Base-by-base conservation (phyloP, 2,888 invertebrate genomes). In the Notodonta dromedarius region DNA sequence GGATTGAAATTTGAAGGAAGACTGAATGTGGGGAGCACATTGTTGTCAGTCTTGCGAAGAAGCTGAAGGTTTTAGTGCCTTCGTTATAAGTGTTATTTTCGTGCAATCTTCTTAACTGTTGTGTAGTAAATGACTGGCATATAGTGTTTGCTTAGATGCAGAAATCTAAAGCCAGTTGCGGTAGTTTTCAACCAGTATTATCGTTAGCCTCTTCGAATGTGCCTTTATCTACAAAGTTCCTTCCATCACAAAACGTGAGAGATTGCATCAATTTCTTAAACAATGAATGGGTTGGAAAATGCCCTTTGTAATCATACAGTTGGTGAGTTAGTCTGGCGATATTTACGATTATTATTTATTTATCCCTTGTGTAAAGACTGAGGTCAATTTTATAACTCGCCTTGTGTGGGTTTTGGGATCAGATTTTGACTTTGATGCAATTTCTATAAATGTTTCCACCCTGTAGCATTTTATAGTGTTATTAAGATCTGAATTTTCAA, bases 181-280 rank as follows among this genome's bases (percentile, higher is more conserved):
- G 51, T 68, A 57, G 64, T 68, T 61, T 68, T 67, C 69, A 52
- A 66, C 66, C 82, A 81, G 82, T 81, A 80, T 81, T 81, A 80
- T 74, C 58, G 8, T 66, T 66, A 76, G 75, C 55, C 60, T 24
- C 70, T 67, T 66, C 40, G 11, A 63, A 69, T 61, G 74, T 76
- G 74, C 75, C 76, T 77, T 77, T 68, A 64, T 71, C 59, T 74
- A 59, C 65, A 66, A 71, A 78, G 83, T 83, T 83, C 82, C 82
- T 82, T 61, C 67, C 74, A 80, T 80, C 73, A 76, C 77, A 79
- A 73, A 73, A 72, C 65, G 67, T 62, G 50, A 57, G 63, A 62
- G 62, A 63, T 74, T 74, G 66, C 66, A 69, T 74, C 65, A 57
- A 5, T 12, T 13, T 4, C 5, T 16, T 16, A 14, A 7, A 14